These are phyloP conservation scores for Drosophila picticornis DNA, from an alignment of 2,888 invertebrate genomes.

Conservation along the genomic window DNA sequence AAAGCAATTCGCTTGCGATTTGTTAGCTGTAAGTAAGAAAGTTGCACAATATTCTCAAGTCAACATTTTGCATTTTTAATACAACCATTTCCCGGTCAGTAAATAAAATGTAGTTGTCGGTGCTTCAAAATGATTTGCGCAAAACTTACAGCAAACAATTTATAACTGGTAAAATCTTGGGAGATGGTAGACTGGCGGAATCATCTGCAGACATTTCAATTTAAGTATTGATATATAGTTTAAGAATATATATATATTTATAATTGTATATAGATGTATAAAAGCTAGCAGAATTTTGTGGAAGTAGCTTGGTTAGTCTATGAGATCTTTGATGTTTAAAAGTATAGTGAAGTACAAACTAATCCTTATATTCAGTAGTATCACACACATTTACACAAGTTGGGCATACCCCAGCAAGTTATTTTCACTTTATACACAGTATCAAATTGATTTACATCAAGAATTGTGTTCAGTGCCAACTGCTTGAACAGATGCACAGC, in stretches of 20 bases:
- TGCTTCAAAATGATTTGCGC: slow-evolving; percentile 35
- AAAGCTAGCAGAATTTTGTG: neutral
- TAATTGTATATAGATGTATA: neutral
- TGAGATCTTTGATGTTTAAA: neutral
- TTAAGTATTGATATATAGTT: neutral
- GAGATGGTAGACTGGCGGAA: neutral
- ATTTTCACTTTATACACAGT: neutral
- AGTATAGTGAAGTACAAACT: neutral
- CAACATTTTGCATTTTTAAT: slow-evolving; percentile 65
- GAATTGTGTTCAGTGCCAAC: slow-evolving; percentile 23
- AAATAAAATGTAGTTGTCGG: slow-evolving; percentile 34
- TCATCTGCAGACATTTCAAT: neutral
- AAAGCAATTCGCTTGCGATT: slow-evolving; percentile 1
- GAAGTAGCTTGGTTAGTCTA: neutral
- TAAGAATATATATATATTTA: neutral
- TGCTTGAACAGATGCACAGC: slow-evolving; percentile 49
- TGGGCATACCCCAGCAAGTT: neutral
- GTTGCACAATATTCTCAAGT: slow-evolving; percentile 23
- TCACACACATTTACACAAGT: too few species aligned
- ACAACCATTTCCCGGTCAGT: slow-evolving; percentile 48
- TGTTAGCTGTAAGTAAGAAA: slow-evolving; percentile 7
- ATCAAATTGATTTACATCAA: slow-evolving; percentile 36
- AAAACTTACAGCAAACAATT: slow-evolving; percentile 30
- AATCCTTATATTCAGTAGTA: neutral
- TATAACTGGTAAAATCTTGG: slow-evolving; percentile 1